Evolutionary conservation across 2,888 invertebrate genomes (phyloP), one percentile per base, ranked within the genome.

Genomic region (Ephialtes manifestator): DNA sequence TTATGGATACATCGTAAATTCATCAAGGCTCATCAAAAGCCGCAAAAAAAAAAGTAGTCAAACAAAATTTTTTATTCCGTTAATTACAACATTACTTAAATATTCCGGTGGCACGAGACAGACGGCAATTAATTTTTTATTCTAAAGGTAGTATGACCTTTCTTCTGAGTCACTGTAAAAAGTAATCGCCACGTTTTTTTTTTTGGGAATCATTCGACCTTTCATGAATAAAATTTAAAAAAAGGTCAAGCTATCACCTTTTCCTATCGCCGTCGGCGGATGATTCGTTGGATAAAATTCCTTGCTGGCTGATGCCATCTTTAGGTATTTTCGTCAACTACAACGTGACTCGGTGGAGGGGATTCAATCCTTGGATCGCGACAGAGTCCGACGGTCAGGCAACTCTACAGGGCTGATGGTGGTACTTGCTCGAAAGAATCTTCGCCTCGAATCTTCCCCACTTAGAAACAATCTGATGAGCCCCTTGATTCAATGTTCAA

Each of bases 251-350:
- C 20, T 28, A 24, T 83, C 53, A 72, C 80, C 70, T 72, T 71
- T 79, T 55, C 70, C 39, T 39, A 58, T 80, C 70, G 58, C 80
- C 85, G 85, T 72, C 80, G 83, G 79, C 53, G 31, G 35, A 51
- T 39, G 72, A 80, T 39, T 72, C 60, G 74, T 18, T 15, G 48
- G 58, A 43, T 15, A 86, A 87, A 84, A 81, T 81, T 79, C 70
- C 89, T 91, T 86, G 91, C 85, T 79, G 77, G 87, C 87, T 91
- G 91, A 90, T 91, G 91, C 91, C 91, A 87, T 86, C 88, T 88
- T 65, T 81, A 83, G 88, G 84, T 81, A 43, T 75, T 83, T 84
- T 76, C 63, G 78, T 65, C 60, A 88, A 88, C 84, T 80, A 28
- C 13, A 43, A 77, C 35, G 48, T 4, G 70, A 13, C 58, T 20